Conservation (phyloP, 2,113 vertebrate species). For the Thryonomys swinderianus region DNA sequence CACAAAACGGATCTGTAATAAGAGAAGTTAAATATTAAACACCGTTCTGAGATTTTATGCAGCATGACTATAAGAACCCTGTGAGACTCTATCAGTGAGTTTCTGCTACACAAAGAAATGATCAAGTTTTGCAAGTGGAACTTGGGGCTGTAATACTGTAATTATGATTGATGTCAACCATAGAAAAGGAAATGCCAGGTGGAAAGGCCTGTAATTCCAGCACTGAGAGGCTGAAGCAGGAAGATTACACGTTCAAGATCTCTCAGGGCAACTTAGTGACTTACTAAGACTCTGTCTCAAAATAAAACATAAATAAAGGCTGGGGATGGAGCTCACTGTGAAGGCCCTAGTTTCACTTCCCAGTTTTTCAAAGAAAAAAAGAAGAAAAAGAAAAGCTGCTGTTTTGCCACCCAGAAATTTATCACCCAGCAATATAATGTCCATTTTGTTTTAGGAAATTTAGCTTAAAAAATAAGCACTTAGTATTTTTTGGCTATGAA, state of each 20-base stretch:
- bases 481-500: background rate
- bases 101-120: background rate
- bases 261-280: background rate
- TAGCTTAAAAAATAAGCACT: slow-evolving; percentile 10
- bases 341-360: background rate
- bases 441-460: background rate
- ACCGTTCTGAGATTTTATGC: slow-evolving; percentile 25
- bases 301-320: background rate
- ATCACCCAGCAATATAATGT: background rate
- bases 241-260: background rate
- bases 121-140: slow-evolving; percentile 10
- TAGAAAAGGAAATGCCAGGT: background rate
- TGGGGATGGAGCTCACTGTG: background rate
- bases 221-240: background rate
- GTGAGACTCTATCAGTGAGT: background rate
- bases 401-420: background rate
- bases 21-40: slow-evolving; percentile 15
- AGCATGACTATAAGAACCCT: background rate
- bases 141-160: background rate
- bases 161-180: background rate
- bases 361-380: background rate
- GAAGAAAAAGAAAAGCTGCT: background rate
- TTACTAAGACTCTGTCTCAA: background rate
- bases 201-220: background rate
- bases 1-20: background rate